Evolutionary conservation across 2,888 invertebrate species (phyloP), one percentile per base, ranked within the genome.

Genomic region (Atethmia centrago): DNA sequence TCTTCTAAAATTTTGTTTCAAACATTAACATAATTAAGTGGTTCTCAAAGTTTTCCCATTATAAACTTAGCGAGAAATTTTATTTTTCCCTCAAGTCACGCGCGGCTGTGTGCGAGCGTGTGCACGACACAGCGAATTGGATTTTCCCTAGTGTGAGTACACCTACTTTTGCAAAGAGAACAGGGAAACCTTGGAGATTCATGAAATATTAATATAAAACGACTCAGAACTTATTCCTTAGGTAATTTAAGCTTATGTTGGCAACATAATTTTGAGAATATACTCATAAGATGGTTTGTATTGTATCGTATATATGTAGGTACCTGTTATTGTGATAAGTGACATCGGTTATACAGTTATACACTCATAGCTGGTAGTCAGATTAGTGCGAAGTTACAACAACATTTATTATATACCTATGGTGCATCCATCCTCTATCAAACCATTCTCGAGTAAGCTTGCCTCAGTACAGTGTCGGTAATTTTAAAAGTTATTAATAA

Each of bases 21-120:
- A 96, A 96, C 96, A 96, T 96, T 96, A 96, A 96, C 96, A 96
- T 96, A 96, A 96, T 96, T 96, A 96, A 96, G 96, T 96, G 96
- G 96, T 95, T 96, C 96, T 95, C 95, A 95, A 96, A 96, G 96
- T 96, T 96, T 96, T 96, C 96, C 96, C 96, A 96, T 96, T 96
- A 96, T 96, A 96, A 96, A 96, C 96, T 96, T 96, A 96, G 96
- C 94, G 95, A 96, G 96, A 96, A 96, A 96, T 96, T 96, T 96
- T 96, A 96, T 96, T 96, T 96, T 96, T 96, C 96, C 96, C 96
- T 95, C 96, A 95, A 96, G 96, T 96, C 95, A 95, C 89, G 90
- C 92, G 93, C 90, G 87, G 82, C 86, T 91, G 96, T 96, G 96
- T 95, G 96, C 94, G 95, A 89, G 91, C 91, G 94, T 96, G 88